A percentile compares a stretch with the other conserved stretches of the same genome.
Evolutionary conservation across 2,113 vertebrate species (phyloP).

Genomic region (Proteles cristata): DNA sequence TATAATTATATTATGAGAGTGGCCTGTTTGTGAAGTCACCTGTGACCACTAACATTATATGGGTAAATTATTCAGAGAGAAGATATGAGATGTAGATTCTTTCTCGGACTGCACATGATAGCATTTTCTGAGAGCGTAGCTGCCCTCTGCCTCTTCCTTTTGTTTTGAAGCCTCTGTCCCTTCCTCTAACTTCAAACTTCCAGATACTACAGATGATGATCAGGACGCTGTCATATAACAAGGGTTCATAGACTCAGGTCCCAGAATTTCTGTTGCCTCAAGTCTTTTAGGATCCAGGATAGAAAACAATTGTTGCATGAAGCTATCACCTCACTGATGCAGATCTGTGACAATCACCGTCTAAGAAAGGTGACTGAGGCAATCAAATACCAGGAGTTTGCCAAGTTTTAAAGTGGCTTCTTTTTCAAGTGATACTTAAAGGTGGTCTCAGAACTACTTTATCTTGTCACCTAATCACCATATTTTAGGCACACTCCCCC

Average conservation of each 20-base stretch:
- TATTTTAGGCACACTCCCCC: not conserved
- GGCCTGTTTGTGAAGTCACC: not conserved
- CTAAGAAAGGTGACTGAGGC: not conserved
- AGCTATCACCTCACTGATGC: not conserved
- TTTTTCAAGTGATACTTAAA: not conserved
- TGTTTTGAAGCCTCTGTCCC: not conserved
- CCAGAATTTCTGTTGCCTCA: not conserved
- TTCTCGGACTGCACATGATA: not conserved
- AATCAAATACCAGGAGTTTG: not conserved
- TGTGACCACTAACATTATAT: not conserved
- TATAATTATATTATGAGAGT: not conserved
- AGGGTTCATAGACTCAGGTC: not conserved
- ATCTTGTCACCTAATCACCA: not conserved
- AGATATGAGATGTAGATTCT: not conserved
- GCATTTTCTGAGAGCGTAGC: not conserved
- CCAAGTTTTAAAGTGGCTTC: not conserved
- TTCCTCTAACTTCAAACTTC: not conserved
- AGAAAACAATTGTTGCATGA: not conserved
- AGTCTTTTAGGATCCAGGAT: not conserved
- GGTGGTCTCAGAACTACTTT: not conserved
- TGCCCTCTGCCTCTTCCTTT: not conserved
- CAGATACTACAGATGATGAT: not conserved
- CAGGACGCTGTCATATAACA: not conserved
- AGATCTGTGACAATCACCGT: not conserved
- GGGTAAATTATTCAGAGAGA: not conserved